These are phyloP conservation scores for Papilio polyxenes DNA, from an alignment of 1,140 invertebrate genomes.

Conservation along the genomic window DNA sequence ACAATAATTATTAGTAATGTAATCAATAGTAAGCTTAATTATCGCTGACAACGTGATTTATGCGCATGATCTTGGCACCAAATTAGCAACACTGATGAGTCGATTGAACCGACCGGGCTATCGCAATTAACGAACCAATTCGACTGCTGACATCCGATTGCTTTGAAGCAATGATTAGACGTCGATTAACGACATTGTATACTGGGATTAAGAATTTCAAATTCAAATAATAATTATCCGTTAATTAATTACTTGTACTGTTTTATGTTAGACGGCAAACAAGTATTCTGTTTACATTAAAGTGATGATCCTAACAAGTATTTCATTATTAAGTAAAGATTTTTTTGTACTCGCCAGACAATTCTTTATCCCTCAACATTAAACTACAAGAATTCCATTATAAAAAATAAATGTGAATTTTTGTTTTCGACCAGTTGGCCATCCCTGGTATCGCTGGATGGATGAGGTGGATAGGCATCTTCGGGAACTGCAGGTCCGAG, in stretches of 20 bases:
- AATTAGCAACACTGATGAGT: constrained; percentile 32
- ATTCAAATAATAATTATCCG: neutral
- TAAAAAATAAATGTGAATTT: no score
- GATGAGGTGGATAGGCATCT: no score
- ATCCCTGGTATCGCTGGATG: no score
- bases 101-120: constrained; percentile 23
- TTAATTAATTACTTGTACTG: neutral
- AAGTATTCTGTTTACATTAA: no score
- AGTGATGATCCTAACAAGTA: no score
- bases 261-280: neutral
- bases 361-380: no score
- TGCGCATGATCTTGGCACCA: constrained; percentile 29
- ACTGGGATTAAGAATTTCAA: neutral
- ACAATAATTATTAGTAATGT: neutral
- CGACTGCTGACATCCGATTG: constrained; percentile 31
- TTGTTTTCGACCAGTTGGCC: no score
- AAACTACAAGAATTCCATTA: no score
- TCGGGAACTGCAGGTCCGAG: no score
- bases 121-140: constrained; percentile 33
- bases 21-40: neutral
- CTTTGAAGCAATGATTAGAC: constrained; percentile 28
- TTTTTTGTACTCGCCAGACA: no score
- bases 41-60: constrained; percentile 17
- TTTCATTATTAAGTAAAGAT: no score
- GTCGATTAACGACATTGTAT: constrained; percentile 15